phyloP scores from a whole-genome alignment of 2,888 invertebrate genomes.

The Slavum lentiscoides region DNA sequence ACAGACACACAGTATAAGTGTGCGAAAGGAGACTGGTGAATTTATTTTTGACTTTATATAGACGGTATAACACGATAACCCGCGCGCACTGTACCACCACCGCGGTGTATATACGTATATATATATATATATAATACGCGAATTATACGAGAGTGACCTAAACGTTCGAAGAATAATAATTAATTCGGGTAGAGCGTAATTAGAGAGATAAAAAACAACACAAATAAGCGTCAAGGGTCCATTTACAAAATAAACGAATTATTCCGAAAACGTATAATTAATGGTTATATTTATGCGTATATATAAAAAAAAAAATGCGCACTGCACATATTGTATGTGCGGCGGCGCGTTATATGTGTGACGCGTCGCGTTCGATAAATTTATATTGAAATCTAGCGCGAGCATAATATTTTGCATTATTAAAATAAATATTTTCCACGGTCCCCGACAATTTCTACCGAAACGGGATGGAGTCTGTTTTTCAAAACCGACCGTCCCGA shows the following conservation, averaged over 20 bases:
- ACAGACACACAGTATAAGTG: too few species aligned
- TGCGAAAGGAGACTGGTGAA: neutral
- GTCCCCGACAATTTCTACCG: too few species aligned
- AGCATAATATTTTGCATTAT: too few species aligned
- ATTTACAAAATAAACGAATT: constrained; percentile 14
- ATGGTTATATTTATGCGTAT: constrained; percentile 5
- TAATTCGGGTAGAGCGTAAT: constrained; percentile 40
- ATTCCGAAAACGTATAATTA: constrained; percentile 14
- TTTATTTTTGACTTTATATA: constrained; percentile 8
- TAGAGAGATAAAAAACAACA: constrained; percentile 39
- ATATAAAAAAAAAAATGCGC: neutral
- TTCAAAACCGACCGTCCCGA: too few species aligned
- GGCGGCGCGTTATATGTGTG: too few species aligned
- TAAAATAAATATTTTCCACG: too few species aligned
- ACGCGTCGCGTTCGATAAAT: too few species aligned
- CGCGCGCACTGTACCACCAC: too few species aligned
- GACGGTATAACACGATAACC: constrained; percentile 14
- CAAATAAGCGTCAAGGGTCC: constrained; percentile 26
- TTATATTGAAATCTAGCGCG: too few species aligned
- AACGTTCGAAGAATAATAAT: constrained; percentile 38
- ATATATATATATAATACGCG: too few species aligned
- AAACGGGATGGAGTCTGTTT: too few species aligned
- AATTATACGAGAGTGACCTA: constrained; percentile 19
- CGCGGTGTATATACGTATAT: neutral
- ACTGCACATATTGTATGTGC: too few species aligned